Conservation (phyloP, 92 coral and sea anemone genomes). For the Phenganax subtilis region DNA sequence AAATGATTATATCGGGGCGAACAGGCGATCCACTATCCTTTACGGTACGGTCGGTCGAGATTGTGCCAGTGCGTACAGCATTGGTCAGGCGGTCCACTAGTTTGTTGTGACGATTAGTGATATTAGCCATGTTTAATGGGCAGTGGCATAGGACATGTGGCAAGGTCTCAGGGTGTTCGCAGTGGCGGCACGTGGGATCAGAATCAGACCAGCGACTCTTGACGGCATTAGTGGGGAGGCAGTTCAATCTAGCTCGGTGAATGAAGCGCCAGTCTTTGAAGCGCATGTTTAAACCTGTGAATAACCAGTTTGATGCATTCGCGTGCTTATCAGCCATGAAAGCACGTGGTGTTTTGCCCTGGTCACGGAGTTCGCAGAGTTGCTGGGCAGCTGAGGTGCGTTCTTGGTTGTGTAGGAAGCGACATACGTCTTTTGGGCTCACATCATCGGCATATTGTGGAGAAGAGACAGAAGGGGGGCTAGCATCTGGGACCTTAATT, state of each 20-base stretch:
- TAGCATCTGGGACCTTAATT: no score
- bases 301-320: background rate
- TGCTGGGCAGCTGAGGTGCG: background rate
- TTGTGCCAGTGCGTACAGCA: no score
- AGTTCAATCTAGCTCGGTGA: background rate
- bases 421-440: no score
- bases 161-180: no score
- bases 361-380: background rate
- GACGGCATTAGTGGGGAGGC: background rate
- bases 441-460: background rate
- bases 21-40: no score
- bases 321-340: background rate
- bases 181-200: no score
- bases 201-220: background rate
- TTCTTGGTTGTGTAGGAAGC: no score
- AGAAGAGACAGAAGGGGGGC: background rate
- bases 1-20: background rate
- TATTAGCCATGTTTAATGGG: no score
- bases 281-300: background rate
- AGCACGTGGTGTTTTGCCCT: background rate
- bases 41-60: no score
- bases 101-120: no score
- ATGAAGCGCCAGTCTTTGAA: background rate
- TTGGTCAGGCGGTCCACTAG: no score
- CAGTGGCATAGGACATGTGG: no score